Conservation (phyloP, 2,888 invertebrate species). For the Balanococcus diminutus region DNA sequence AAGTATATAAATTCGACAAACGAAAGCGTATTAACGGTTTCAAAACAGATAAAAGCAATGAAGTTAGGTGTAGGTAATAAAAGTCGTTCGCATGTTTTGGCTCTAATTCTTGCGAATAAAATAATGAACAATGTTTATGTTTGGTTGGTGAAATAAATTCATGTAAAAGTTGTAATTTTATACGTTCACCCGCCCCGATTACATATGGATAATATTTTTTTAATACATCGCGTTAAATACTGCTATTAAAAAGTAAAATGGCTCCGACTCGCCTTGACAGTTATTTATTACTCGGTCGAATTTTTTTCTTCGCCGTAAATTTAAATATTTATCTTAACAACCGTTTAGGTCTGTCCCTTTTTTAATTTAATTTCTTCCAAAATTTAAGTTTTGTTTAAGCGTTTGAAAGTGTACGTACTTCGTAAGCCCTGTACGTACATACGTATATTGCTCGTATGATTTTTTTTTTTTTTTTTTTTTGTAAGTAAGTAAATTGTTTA, state of each 20-base stretch:
- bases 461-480: background rate
- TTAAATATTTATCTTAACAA: slow-evolving; percentile 8
- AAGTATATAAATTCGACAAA: background rate
- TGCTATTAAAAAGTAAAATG: slow-evolving; percentile 27
- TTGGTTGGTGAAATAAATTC: background rate
- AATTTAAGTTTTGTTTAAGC: background rate
- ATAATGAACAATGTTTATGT: slow-evolving; percentile 1
- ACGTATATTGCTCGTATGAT: background rate
- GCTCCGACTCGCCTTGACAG: slow-evolving; percentile 14
- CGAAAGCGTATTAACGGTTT: background rate
- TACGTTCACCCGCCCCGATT: background rate
- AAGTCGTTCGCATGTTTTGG: background rate
- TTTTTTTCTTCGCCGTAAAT: background rate
- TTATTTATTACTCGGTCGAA: slow-evolving; percentile 1
- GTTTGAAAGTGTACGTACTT: background rate
- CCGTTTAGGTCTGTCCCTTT: background rate
- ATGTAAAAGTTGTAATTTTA: slow-evolving; percentile 29
- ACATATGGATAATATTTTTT: background rate
- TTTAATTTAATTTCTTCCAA: background rate
- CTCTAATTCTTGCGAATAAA: background rate
- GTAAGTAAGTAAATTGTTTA: background rate
- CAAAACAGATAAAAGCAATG: background rate
- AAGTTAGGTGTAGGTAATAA: background rate
- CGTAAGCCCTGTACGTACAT: background rate
- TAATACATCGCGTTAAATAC: slow-evolving; percentile 31